Evolutionary conservation across 2,888 invertebrate genomes (phyloP).

Genomic region (Bimastos eiseni): DNA sequence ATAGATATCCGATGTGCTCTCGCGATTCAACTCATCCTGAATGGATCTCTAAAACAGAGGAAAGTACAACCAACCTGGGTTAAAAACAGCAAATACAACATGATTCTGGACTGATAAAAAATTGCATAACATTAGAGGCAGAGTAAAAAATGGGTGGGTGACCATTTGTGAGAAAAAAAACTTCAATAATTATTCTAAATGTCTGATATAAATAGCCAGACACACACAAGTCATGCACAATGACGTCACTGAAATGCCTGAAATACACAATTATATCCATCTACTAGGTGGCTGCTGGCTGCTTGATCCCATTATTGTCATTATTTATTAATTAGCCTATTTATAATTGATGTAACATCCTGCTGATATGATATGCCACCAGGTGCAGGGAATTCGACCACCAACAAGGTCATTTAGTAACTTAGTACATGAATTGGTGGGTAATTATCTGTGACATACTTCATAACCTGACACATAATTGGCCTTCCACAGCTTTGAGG

Average conservation of each 20-base stretch:
- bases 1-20: conserved; percentile 80
- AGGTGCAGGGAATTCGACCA: not conserved
- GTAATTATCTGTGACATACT: not conserved
- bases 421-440: not conserved
- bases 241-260: not conserved
- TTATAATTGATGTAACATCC: not conserved
- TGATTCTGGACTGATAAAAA: not conserved
- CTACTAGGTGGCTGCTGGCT: not conserved
- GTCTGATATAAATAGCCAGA: not conserved
- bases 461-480: not conserved
- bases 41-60: conserved; percentile 75
- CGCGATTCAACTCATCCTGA: conserved; percentile 86
- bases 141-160: too few relatives aligned
- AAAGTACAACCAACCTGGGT: not conserved
- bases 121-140: not conserved
- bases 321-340: not conserved
- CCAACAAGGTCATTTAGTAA: not conserved
- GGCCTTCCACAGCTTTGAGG: too few relatives aligned
- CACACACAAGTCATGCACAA: not conserved
- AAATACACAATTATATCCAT: not conserved
- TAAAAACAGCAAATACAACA: not conserved
- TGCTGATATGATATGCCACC: not conserved
- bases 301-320: not conserved
- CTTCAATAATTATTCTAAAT: not conserved
- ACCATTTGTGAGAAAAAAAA: not conserved